Evolutionary conservation across 2,797 vertebrate genomes (phyloP).

Genomic region (Mormyrus hasselquistii): DNA sequence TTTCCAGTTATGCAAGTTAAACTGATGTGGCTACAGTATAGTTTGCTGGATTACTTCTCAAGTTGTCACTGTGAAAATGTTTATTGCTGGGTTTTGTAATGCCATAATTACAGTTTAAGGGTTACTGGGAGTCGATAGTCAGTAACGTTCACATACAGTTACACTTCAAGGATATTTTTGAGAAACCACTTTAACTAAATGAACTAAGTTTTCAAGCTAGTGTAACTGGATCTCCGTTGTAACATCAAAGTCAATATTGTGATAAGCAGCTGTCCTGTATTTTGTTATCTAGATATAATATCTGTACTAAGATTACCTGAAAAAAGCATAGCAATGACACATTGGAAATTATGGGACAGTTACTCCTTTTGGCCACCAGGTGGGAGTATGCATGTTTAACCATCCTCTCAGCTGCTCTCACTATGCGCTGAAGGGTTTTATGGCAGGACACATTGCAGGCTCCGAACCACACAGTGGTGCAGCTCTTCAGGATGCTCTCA

Average conservation of each 20-base stretch:
- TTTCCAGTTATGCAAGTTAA: not conserved
- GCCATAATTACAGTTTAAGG: not conserved
- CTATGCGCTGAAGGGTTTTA: too few relatives aligned
- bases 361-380: not conserved
- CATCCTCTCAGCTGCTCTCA: too few relatives aligned
- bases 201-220: too few relatives aligned
- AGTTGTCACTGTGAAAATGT: not conserved
- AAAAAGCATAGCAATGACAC: not conserved
- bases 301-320: not conserved
- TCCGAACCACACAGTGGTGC: too few relatives aligned
- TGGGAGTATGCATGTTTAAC: not conserved
- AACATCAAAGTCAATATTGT: not conserved
- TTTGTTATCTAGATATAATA: not conserved
- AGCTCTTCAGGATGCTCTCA: too few relatives aligned
- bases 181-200: not conserved
- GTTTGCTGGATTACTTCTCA: not conserved
- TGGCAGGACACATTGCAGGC: too few relatives aligned
- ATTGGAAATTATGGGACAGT: not conserved
- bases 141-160: not conserved
- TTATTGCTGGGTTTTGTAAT: not conserved
- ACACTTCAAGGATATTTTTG: not conserved
- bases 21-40: not conserved
- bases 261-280: not conserved
- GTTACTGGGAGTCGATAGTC: not conserved
- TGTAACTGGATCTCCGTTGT: not conserved